Evolutionary conservation across 2,888 invertebrate genomes (phyloP), one percentile per base, ranked within the genome.

Genomic region (Prenolepis imparis): DNA sequence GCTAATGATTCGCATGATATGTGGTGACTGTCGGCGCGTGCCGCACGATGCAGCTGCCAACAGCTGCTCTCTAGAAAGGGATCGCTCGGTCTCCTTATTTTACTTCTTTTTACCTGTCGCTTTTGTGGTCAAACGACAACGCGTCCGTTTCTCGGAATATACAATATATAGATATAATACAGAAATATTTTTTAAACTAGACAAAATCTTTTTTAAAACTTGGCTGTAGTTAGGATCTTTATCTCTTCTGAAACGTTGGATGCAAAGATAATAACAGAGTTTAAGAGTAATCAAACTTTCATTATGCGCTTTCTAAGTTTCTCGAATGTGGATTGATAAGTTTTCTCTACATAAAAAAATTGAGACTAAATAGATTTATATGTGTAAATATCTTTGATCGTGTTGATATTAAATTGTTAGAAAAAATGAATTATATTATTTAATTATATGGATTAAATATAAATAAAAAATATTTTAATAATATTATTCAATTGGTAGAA

Each of bases 21-120:
- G 83, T 84, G 82, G 84, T 89, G 92, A 91, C 92, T 88, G 90
- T 87, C 90, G 92, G 91, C 93, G 91, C 94, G 93, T 93, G 93
- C 93, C 93, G 89, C 84, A 36, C 59, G 81, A 52, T 52, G 64
- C 88, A 88, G 85, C 86, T 86, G 70, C 77, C 84, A 86, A 86
- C 93, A 93, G 91, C 92, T 93, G 93, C 91, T 57, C 44, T 82
- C 52, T 83, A 15, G 39, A 81, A 66, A 70, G 59, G 78, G 72
- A 55, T 18, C 48, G 18, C 12, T 52, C 21, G 18, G 3, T 15
- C 52, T 59, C n/a, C 44, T 64, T 74, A 5, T 32, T 85, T 85
- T 24, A 83, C 67, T 81, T 75, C 55, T 70, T 83, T 39, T 21
- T n/a, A 36, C 28, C 57, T 81, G 57, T 41, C 81, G 48, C 73